Base-by-base conservation (phyloP, 2,888 invertebrate species). In the Thera britannica region DNA sequence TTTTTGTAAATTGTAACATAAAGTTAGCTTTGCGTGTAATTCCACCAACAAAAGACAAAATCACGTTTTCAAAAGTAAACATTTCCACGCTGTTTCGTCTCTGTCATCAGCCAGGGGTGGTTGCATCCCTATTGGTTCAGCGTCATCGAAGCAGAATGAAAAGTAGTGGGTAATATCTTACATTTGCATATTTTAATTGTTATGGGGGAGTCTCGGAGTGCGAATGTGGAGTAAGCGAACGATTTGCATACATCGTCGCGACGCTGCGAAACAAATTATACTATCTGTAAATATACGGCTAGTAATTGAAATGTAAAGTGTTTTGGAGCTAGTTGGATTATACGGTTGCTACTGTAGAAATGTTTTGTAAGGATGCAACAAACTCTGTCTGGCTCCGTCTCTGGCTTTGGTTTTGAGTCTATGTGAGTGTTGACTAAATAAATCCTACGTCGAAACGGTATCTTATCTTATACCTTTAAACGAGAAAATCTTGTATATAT, bases 171-270 rank as follows among this genome's bases (percentile, higher is more conserved):
- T 90, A 88, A 92, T 91, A 90, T 90, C 85, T 80, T 75, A 77
- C 82, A 93, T 93, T 92, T 92, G 89, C 93, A 93, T 93, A 93
- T 93, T 93, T 93, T 93, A 93, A 93, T 93, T 93, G 92, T 93
- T 86, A 87, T 85, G 83, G 83, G 84, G 58, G 77, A 71, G 77
- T 71, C 77, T 75, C 72, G 79, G 79, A 77, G 85, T 85, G 89
- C 82, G 88, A 90, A 90, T 89, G 84, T 86, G 86, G 85, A 84
- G 84, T 88, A 87, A 88, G 90, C 84, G 83, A 80, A 72, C 77
- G 78, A 90, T 93, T 92, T 91, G 86, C 90, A 92, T 90, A 90
- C 84, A 86, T 85, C 83, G 85, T 81, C 82, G 79, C 77, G 78
- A 78, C 77, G 75, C 35, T 60, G 61, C 59, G 59, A 62, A 80